Conservation (phyloP, 2,797 vertebrate genomes). For the Ispidina picta region DNA sequence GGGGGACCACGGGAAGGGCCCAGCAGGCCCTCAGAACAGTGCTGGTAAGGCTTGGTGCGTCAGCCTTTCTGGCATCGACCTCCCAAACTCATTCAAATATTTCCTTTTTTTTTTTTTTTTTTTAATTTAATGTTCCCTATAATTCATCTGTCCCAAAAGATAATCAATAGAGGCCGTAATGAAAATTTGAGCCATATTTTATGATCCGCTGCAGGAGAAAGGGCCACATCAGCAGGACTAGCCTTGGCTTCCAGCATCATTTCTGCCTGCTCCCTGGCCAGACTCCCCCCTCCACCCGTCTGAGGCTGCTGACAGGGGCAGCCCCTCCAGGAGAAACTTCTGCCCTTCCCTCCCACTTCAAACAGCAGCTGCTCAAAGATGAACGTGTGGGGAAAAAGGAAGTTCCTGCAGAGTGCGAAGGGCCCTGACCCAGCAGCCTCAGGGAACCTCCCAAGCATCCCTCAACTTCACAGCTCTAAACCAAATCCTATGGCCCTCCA, state of each 20-base stretch:
- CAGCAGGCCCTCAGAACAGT: background rate
- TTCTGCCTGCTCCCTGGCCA: constrained; percentile 45
- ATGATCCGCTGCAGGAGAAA: constrained; percentile 91
- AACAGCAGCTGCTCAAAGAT: background rate
- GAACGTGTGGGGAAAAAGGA: background rate
- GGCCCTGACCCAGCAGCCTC: background rate
- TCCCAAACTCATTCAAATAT: constrained; percentile 98
- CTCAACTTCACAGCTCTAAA: background rate
- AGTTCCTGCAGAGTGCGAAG: background rate
- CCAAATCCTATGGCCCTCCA: background rate
- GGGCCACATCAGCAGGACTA: constrained; percentile 93
- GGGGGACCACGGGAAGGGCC: background rate
- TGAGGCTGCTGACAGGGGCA: background rate
- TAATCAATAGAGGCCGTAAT: constrained; percentile 99
- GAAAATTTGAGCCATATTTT: constrained; percentile 99
- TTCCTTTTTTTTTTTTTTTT: constrained; percentile 86
- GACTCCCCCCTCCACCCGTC: background rate
- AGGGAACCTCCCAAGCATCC: background rate
- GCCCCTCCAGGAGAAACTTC: constrained; percentile 2
- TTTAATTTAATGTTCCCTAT: constrained; percentile 99
- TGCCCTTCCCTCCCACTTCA: background rate
- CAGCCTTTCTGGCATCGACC: constrained; percentile 89
- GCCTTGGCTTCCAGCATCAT: constrained; percentile 80
- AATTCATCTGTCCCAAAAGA: constrained; percentile 99
- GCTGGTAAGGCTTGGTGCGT: constrained; percentile 63